phyloP scores from a whole-genome alignment of 92 coral and sea anemone genomes.

The Zoanthus solanderi region DNA sequence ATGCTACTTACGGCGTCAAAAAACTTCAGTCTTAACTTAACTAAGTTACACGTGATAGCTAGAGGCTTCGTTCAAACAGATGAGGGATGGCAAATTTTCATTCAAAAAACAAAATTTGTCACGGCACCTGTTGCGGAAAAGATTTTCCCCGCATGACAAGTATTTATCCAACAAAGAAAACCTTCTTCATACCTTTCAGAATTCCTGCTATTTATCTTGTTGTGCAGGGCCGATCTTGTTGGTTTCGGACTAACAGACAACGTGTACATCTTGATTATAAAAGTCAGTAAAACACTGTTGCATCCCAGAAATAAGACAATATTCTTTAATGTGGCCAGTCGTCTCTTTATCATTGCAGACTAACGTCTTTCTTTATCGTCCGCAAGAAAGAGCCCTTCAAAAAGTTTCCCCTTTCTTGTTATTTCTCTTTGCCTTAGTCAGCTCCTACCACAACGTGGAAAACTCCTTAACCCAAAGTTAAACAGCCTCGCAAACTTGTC shows the following conservation, averaged over 20 bases:
- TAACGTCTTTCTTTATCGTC: not conserved
- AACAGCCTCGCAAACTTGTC: not conserved
- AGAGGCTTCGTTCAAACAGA: too few species aligned
- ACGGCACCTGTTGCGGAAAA: too few species aligned
- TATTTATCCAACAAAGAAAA: too few species aligned
- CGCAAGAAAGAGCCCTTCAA: not conserved
- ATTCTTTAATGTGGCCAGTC: slow-evolving; percentile 18
- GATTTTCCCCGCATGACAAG: too few species aligned
- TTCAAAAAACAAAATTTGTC: too few species aligned
- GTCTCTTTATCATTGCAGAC: slow-evolving; percentile 34
- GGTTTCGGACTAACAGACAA: not conserved
- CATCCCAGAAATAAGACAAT: slow-evolving; percentile 2
- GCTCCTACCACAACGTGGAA: not conserved
- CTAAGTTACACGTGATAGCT: too few species aligned
- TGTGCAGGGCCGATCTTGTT: not conserved
- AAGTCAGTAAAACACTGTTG: slow-evolving; percentile 18
- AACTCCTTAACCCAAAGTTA: not conserved
- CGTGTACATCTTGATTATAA: slow-evolving; percentile 38
- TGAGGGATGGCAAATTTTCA: too few species aligned
- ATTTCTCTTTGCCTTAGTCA: not conserved
- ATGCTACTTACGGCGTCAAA: too few species aligned
- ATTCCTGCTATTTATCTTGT: slow-evolving; percentile 4
- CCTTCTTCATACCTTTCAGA: slow-evolving; percentile 8
- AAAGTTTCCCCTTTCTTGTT: not conserved
- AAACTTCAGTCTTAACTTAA: too few species aligned